Base-by-base conservation (phyloP, 2,113 vertebrate genomes). In the Malurus alboscapulatus region DNA sequence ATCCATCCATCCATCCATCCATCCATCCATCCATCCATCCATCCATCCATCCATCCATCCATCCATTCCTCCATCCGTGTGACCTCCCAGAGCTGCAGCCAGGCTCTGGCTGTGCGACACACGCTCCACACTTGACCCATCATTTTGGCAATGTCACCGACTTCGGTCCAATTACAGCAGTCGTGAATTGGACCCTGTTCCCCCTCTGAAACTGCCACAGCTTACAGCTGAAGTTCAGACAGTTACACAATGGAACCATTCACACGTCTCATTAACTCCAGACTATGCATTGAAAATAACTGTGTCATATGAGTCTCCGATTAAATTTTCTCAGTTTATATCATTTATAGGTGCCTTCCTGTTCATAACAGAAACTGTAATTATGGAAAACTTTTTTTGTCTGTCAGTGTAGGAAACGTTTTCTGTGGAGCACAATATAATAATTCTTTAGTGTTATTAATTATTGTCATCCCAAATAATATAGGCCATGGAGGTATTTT, bases 231-330 rank as follows among this genome's bases (percentile, higher is more conserved):
- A 65, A 75, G 16, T 88, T 84, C 87, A 84, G 91, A 65, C 80
- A 58, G 73, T 72, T 58, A 20, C 67, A 96, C 95, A 94, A 91
- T 91, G 94, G 78, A 92, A 72, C 91, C 84, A 93, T 96, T 96
- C 91, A 94, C 87, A 81, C 13, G 20, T 88, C 92, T 95, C 88
- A 89, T 95, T 94, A 93, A 87, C 95, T 92, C 84, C 0, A 24
- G 80, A 93, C 94, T 87, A 54, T 92, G 80, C 51, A 65, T 32
- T 87, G 84, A 91, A 91, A 93, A 94, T 79, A 92, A 93, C 88
- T 78, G 53, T 90, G 88, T 81, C 94, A 47, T 71, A 72, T 45
- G 87, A 92, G 51, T 78, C 77, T 38, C 10, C 17, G 69, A 84
- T 89, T 73, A 55, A n/a, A 83, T 92, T 89, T 94, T 92, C 81